phyloP scores from a whole-genome alignment of 2,888 invertebrate genomes.

The Rhagium mordax region DNA sequence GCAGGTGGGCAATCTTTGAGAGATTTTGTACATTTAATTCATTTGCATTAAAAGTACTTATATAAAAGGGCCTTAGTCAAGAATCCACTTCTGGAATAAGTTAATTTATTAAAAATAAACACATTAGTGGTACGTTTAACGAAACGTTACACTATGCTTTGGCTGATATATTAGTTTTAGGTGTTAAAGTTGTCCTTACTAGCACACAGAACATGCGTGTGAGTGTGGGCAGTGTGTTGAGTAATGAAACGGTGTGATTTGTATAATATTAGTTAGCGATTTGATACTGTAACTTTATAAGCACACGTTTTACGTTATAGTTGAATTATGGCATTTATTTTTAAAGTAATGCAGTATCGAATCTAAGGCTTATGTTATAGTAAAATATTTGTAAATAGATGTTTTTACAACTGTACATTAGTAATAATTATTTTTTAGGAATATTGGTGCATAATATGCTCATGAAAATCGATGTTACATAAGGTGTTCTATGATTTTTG shows the following conservation, averaged over 20 bases:
- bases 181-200: slow-evolving; percentile 33
- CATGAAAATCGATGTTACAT: slow-evolving; percentile 46
- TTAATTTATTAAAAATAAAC: slow-evolving; percentile 31
- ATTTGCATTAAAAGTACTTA: not conserved
- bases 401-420: slow-evolving; percentile 56
- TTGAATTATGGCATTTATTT: slow-evolving; percentile 45
- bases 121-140: slow-evolving; percentile 11
- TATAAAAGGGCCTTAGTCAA: not conserved
- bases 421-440: slow-evolving; percentile 56
- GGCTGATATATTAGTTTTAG: slow-evolving; percentile 39
- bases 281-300: slow-evolving; percentile 44
- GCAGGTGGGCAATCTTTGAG: not conserved
- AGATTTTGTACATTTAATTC: not conserved
- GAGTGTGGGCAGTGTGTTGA: slow-evolving; percentile 37
- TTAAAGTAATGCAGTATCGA: slow-evolving; percentile 43
- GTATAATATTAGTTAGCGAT: slow-evolving; percentile 39
- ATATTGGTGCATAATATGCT: slow-evolving; percentile 58
- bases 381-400: slow-evolving; percentile 56
- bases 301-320: slow-evolving; percentile 41
- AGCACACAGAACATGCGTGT: slow-evolving; percentile 27
- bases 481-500: slow-evolving; percentile 40
- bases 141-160: slow-evolving; percentile 37
- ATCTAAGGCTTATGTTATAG: slow-evolving; percentile 48
- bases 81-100: slow-evolving; percentile 28
- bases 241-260: slow-evolving; percentile 46